Percentiles rank a stretch among this genome's conserved stretches.
Conservation (phyloP, 2,113 vertebrate species). For the Gambusia holbrooki region DNA sequence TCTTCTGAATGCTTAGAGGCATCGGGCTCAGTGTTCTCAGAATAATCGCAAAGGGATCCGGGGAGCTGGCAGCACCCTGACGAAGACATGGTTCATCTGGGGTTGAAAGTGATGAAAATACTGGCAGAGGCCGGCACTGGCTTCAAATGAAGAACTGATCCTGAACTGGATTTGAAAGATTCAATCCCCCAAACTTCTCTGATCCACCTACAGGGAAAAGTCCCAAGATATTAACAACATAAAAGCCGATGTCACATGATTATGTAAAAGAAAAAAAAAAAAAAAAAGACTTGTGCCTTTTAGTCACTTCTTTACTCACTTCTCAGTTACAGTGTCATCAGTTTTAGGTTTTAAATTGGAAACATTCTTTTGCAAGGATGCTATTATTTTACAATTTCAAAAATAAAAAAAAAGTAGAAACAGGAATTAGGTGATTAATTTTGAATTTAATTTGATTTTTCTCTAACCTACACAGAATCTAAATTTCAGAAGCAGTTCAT, state of each 20-base stretch:
- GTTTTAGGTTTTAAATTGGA: not conserved
- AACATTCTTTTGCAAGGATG: not conserved
- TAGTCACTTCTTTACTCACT: not conserved
- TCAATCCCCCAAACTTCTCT: constrained; percentile 26
- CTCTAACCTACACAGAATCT: no score
- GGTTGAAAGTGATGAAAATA: constrained; percentile 30
- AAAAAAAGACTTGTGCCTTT: not conserved
- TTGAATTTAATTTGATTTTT: not conserved
- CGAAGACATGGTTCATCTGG: constrained; percentile 88
- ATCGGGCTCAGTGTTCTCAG: constrained; percentile 79
- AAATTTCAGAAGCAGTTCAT: no score
- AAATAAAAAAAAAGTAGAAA: not conserved
- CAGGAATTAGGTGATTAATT: not conserved
- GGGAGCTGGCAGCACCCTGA: constrained; percentile 96
- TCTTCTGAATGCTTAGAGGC: constrained; percentile 90
- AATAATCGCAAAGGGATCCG: constrained; percentile 93
- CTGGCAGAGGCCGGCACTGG: constrained; percentile 8
- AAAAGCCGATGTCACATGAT: not conserved
- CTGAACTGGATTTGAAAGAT: constrained; percentile 16
- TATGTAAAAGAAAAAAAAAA: not conserved
- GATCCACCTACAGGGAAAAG: constrained; percentile 38
- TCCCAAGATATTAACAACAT: constrained; percentile 19
- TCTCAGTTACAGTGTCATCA: not conserved
- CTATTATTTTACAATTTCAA: not conserved
- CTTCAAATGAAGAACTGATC: constrained; percentile 37